phyloP scores from a whole-genome alignment of 2,888 invertebrate species.

The Digitonthophagus gazella region DNA sequence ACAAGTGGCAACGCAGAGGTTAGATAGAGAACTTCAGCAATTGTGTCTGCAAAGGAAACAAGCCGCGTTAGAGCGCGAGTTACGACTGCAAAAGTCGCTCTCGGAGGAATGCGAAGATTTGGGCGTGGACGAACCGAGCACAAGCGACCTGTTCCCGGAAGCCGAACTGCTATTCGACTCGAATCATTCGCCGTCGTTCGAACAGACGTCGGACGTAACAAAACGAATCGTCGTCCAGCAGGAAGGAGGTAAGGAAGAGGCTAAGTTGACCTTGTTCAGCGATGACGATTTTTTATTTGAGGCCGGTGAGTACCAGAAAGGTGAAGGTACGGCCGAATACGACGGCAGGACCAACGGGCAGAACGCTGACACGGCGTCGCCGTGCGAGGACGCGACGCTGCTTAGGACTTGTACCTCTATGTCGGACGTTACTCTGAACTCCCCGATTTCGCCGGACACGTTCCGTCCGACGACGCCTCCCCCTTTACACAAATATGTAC shows the following conservation, averaged over 20 bases:
- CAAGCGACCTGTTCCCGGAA: slow-evolving; percentile 75
- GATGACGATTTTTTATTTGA: slow-evolving; percentile 49
- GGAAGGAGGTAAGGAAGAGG: slow-evolving; percentile 34
- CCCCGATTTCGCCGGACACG: slow-evolving; percentile 48
- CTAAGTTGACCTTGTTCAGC: slow-evolving; percentile 46
- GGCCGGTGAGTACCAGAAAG: slow-evolving; percentile 46
- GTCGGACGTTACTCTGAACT: slow-evolving; percentile 50
- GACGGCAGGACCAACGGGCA: slow-evolving; percentile 46
- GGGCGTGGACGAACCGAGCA: slow-evolving; percentile 77
- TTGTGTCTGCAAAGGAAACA: slow-evolving; percentile 51
- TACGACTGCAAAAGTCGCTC: slow-evolving; percentile 65
- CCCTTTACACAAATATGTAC: slow-evolving; percentile 48
- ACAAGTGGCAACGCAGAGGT: slow-evolving; percentile 36
- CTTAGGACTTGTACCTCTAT: slow-evolving; percentile 48
- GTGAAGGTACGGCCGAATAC: slow-evolving; percentile 39
- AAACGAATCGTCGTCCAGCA: slow-evolving; percentile 26
- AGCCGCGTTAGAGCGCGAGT: slow-evolving; percentile 57
- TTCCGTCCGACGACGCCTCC: slow-evolving; percentile 42
- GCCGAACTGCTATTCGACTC: slow-evolving; percentile 71
- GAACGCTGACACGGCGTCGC: slow-evolving; percentile 41
- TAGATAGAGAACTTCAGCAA: slow-evolving; percentile 47
- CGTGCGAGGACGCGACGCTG: slow-evolving; percentile 48
- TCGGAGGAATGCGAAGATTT: slow-evolving; percentile 78
- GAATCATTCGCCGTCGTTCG: slow-evolving; percentile 66
- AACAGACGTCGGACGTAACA: slow-evolving; percentile 39